Conservation (phyloP, 2,113 vertebrate species). For the Gavia stellata region DNA sequence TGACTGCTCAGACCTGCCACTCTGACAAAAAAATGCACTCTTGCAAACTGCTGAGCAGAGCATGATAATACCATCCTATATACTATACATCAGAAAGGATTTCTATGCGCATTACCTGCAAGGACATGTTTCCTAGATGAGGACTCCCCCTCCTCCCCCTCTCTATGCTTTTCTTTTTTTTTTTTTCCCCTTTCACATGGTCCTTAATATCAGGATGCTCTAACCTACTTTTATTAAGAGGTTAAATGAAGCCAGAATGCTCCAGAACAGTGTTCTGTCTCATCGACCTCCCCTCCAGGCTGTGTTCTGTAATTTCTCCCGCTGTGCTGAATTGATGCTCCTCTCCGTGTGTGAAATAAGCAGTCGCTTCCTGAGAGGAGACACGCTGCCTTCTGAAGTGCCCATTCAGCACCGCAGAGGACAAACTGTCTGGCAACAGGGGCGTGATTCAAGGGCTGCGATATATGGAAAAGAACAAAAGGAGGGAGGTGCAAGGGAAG, state of each 20-base stretch:
- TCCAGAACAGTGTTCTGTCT: constrained; percentile 31
- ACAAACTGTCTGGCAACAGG: constrained; percentile 35
- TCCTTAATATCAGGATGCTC: not conserved
- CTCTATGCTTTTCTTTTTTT: not conserved
- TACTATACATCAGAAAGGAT: not conserved
- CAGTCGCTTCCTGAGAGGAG: not conserved
- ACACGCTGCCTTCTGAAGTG: not conserved
- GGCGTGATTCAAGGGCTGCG: not conserved
- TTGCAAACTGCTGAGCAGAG: not conserved
- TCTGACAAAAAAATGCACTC: not conserved
- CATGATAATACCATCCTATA: not conserved
- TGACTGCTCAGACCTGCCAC: not conserved
- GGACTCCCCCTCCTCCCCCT: not conserved
- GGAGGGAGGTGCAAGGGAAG: not conserved
- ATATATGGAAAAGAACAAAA: not conserved
- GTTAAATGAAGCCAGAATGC: constrained; percentile 53
- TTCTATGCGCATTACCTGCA: not conserved
- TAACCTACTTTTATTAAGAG: constrained; percentile 41
- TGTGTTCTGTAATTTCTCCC: constrained; percentile 24
- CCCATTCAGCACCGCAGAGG: not conserved
- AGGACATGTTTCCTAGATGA: not conserved
- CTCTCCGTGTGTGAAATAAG: constrained; percentile 6
- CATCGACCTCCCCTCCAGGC: constrained; percentile 18
- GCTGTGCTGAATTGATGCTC: constrained; percentile 4
- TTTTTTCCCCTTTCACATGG: not conserved